A percentile compares a stretch with the other conserved stretches of the same genome.
phyloP scores from a whole-genome alignment of 2,113 vertebrate species.

The Galeopterus variegatus region DNA sequence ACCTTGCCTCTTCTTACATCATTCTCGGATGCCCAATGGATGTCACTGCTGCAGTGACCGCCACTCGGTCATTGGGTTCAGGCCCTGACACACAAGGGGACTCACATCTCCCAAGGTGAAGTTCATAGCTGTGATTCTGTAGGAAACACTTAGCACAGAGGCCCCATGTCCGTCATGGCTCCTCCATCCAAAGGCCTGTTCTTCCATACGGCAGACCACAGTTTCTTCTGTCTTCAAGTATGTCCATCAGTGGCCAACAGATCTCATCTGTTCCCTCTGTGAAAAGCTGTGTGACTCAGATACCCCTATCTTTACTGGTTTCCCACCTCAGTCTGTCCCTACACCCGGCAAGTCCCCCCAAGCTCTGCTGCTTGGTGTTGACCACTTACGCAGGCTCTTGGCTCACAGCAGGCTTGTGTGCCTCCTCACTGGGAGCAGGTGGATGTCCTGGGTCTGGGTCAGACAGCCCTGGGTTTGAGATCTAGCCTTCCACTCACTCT shows the following conservation, averaged over 20 bases:
- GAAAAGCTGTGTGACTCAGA: neutral
- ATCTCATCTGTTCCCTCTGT: neutral
- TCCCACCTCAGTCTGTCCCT: neutral
- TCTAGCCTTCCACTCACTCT: neutral
- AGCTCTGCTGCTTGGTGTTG: neutral
- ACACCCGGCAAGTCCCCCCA: too few species aligned
- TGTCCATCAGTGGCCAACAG: rapidly evolving
- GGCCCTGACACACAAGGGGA: rapidly evolving
- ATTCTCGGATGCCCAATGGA: too few species aligned
- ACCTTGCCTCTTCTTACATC: neutral
- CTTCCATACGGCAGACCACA: rapidly evolving
- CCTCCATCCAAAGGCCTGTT: neutral
- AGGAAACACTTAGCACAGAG: neutral
- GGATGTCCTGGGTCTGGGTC: neutral
- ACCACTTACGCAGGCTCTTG: neutral
- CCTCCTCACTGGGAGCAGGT: neutral
- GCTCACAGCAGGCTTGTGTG: neutral
- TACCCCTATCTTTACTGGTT: neutral
- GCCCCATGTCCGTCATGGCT: rapidly evolving
- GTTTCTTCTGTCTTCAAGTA: neutral
- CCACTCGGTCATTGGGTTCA: neutral
- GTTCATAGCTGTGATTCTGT: neutral
- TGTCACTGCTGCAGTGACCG: rapidly evolving
- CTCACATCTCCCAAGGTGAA: rapidly evolving
- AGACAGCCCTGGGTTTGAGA: too few species aligned